Evolutionary conservation across 1,140 invertebrate genomes (phyloP), one percentile per base, ranked within the genome.

Genomic region (Uloborus diversus): DNA sequence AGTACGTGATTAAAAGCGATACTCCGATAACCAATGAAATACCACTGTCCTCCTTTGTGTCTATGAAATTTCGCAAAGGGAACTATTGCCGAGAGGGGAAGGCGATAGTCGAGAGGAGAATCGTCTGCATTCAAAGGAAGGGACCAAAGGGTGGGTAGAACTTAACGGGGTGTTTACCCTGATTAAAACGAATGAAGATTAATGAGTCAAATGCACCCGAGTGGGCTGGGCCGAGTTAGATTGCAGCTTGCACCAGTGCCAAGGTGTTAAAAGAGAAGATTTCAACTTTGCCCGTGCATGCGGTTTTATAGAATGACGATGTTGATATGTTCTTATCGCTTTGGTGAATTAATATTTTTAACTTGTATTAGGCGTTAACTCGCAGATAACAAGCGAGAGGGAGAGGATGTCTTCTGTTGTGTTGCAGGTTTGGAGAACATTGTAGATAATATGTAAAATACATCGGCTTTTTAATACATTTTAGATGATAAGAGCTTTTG

Each of bases 171-270:
- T 71, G 68, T 71, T 71, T 71, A 71, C 68, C 35, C 57, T 75
- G 57, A 64, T 64, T 64, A 75, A 75, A 75, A 49, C 42, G 57
- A 64, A 64, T 75, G 57, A 62, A 64, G 57, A 75, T 64, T 75
- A 75, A 75, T 71, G 68, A 75, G 59, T 25, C 20, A 27, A 13
- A 49, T n/a, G 20, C 2, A n/a, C n/a, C 5, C 47, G 62, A 14
- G 11, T 47, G 30, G 17, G 49, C 30, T 51, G 42, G 11, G 11
- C 23, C 17, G 17, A 13, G 9, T 33, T 27, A 25, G 47, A 51
- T 51, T 68, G 62, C 33, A 23, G 25, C 17, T 42, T 13, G 37
- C 37, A 9, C 17, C 9, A n/a, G n/a, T n/a, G 37, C 37, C 37
- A 42, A 42, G 1, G 37, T 42, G 37, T 42, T 42, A 13, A 42